Evolutionary conservation across 1,140 invertebrate species (phyloP), one percentile per base, ranked within the genome.

Genomic region (Bombus superbus): DNA sequence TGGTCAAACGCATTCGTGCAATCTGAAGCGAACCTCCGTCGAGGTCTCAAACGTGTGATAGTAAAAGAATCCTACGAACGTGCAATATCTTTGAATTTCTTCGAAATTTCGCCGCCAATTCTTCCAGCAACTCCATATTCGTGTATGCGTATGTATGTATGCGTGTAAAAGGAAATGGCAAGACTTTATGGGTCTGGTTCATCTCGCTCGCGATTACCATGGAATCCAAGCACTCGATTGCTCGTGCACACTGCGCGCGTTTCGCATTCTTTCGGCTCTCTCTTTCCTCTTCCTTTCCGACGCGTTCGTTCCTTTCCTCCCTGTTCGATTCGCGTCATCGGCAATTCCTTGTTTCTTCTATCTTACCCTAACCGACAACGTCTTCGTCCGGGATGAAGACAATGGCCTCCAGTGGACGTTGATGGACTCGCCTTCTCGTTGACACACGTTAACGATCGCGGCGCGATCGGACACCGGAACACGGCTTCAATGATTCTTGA

Each of bases 161-260:
- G 8, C 15, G 22, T 10, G 35, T 5, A n/a, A 53, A 32, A 38
- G 66, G 44, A 71, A 79, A 85, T 35, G 42, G 59, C 13, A 9
- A 59, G 40, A 38, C 18, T 53, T 40, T 38, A 74, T 74, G 47
- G 73, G 40, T 83, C 57, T 79, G 78, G 44, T 47, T 8, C 69
- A 80, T 77, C 68, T 75, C 76, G 85, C 81, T 82, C 81, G 81
- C 78, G 77, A 88, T 81, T 53, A 18, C 77, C 77, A 74, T 69
- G 82, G 86, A 87, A 89, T 87, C 73, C 87, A 32, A 77, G 62
- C 75, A 83, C 74, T 80, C 84, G 85, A 83, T 86, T 75, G 66
- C 62, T 15, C 44, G 38, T 32, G 78, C 64, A 73, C 38, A 53
- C 38, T 53, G 47, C 47, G 66, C 74, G 76, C 32, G 86, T 83